phyloP scores from a whole-genome alignment of 2,113 vertebrate genomes.

The Silurus meridionalis region DNA sequence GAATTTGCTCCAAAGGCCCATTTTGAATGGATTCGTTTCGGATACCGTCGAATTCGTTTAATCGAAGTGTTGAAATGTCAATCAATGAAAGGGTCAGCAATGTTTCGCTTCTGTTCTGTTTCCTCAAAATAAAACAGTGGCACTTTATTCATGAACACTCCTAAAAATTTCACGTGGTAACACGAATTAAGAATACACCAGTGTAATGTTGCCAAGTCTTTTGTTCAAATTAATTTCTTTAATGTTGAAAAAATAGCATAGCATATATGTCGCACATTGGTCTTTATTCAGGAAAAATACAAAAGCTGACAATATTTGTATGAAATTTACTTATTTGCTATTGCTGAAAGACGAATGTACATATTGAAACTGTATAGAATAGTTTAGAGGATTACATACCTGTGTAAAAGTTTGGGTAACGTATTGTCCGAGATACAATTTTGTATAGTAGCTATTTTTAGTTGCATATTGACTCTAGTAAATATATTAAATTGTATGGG shows the following conservation, averaged over 20 bases:
- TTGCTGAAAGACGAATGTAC: conserved; percentile 76
- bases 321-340: conserved; percentile 59
- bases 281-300: conserved; percentile 57
- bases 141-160: conserved; percentile 76
- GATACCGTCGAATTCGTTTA: conserved; percentile 39
- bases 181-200: conserved; percentile 52
- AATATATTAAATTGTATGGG: conserved; percentile 98
- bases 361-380: conserved; percentile 81
- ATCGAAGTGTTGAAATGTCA: conserved; percentile 35
- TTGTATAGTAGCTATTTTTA: conserved; percentile 96
- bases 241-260: conserved; percentile 48
- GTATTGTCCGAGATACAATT: conserved; percentile 92
- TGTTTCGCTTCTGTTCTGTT: conserved; percentile 61
- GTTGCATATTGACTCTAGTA: conserved; percentile 97
- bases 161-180: conserved; percentile 52
- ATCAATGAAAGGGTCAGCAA: conserved; percentile 55
- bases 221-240: conserved; percentile 56
- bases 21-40: conserved; percentile 35
- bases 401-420: conserved; percentile 80
- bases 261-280: conserved; percentile 59
- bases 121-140: conserved; percentile 76
- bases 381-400: conserved; percentile 85
- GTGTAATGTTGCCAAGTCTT: conserved; percentile 52
- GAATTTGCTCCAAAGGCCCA: conserved; percentile 32
- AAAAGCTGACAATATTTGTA: conserved; percentile 62